Evolutionary conservation across 2,113 vertebrate species (phyloP).

Genomic region (Tenebrosternarchus preto): DNA sequence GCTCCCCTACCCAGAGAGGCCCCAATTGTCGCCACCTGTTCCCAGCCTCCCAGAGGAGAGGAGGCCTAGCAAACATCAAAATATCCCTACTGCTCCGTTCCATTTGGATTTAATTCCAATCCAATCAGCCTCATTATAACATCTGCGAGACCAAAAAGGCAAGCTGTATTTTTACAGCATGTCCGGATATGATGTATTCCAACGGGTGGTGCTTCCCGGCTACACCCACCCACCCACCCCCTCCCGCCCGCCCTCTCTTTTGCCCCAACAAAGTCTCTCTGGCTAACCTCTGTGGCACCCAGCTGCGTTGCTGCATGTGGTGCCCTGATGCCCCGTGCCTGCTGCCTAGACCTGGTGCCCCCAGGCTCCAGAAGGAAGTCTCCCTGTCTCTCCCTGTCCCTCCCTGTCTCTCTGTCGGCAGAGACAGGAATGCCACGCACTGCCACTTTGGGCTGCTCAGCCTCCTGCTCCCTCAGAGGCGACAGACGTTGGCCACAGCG

Average conservation of each 20-base stretch:
- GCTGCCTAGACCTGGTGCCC: constrained; percentile 18
- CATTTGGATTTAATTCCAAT: constrained; percentile 50
- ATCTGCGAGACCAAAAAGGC: constrained; percentile 52
- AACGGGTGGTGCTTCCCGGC: constrained; percentile 47
- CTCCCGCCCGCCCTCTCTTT: constrained; percentile 33
- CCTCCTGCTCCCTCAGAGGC: background rate
- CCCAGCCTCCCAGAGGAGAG: constrained; percentile 22
- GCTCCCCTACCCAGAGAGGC: constrained; percentile 2
- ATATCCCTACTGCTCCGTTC: constrained; percentile 30
- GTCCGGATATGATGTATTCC: constrained; percentile 43
- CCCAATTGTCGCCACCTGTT: constrained; percentile 44
- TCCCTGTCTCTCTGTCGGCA: background rate
- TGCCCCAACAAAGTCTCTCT: constrained; percentile 36
- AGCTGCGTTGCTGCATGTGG: constrained; percentile 55
- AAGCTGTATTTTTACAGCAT: constrained; percentile 41
- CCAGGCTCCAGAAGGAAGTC: background rate
- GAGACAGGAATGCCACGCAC: background rate
- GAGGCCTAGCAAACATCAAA: constrained; percentile 42
- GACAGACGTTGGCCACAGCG: background rate
- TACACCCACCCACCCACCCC: background rate
- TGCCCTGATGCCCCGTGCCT: constrained; percentile 56
- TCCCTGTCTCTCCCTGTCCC: background rate
- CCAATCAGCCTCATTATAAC: constrained; percentile 54
- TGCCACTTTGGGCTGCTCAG: background rate
- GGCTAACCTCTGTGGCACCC: constrained; percentile 44